A percentile compares a stretch with the other conserved stretches of the same genome.
phyloP scores from a whole-genome alignment of 2,113 vertebrate genomes.

The Octodon degus region DNA sequence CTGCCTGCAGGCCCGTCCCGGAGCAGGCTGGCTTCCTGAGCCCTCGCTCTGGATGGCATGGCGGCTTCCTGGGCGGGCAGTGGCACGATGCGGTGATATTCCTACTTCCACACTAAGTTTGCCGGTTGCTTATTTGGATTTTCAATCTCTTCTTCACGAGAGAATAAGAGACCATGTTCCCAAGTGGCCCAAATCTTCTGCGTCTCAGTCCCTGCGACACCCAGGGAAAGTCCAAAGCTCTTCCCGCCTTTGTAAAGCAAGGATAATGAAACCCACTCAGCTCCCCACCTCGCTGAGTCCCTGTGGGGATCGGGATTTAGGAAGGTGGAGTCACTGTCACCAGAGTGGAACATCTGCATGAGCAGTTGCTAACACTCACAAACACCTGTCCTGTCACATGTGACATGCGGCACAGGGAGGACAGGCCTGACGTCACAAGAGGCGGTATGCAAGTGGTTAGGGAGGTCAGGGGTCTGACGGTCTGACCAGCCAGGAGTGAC shows the following conservation, averaged over 20 bases:
- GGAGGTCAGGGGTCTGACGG: neutral
- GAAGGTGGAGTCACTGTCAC: accelerated
- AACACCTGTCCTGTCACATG: accelerated
- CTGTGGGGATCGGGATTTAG: too few species aligned
- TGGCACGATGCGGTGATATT: neutral
- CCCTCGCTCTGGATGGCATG: too few species aligned
- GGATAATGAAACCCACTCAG: neutral
- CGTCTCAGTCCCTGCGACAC: neutral
- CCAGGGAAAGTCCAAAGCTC: neutral
- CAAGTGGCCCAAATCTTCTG: neutral
- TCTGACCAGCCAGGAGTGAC: neutral
- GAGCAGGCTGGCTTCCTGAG: neutral
- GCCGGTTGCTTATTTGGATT: neutral
- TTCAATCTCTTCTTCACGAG: neutral
- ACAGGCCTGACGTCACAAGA: too few species aligned
- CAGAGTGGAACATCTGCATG: accelerated
- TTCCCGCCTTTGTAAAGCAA: neutral
- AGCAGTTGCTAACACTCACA: accelerated
- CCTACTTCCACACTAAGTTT: neutral
- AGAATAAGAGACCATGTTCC: neutral
- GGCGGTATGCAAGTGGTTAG: neutral
- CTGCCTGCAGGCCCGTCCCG: neutral
- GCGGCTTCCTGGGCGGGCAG: neutral
- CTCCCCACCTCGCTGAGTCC: neutral
- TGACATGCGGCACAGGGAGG: neutral